These are phyloP conservation scores for Spizaetus ornatus DNA, from an alignment of 2,113 vertebrate species.

Conservation along the genomic window DNA sequence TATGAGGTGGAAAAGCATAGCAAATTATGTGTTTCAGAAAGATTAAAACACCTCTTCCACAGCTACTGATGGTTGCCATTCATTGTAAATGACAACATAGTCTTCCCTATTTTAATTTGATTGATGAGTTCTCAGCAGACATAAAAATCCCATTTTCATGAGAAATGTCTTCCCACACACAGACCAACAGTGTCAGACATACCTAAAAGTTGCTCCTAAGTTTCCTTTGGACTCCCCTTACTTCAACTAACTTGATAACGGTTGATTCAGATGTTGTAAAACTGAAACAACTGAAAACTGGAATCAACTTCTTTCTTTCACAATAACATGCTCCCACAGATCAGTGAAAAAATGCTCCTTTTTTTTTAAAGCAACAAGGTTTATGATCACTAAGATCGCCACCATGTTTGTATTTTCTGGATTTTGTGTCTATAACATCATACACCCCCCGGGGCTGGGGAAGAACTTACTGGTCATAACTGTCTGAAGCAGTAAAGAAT, in stretches of 20 bases:
- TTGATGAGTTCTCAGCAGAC: neutral
- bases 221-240: neutral
- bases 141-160: conserved; percentile 10
- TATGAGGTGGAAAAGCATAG: neutral
- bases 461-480: neutral
- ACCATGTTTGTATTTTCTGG: neutral
- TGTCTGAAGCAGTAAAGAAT: neutral
- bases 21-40: neutral
- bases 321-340: neutral
- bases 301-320: neutral
- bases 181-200: neutral
- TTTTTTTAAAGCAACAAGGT: neutral
- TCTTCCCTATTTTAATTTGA: conserved; percentile 12
- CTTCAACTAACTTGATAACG: accelerated
- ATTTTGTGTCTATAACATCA: accelerated
- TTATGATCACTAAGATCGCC: neutral
- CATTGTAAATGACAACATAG: neutral
- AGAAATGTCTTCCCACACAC: neutral
- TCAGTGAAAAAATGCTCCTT: neutral
- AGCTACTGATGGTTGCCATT: conserved; percentile 3
- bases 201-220: neutral
- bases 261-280: neutral
- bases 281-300: neutral
- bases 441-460: neutral
- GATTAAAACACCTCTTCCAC: neutral